A percentile compares a stretch with the other conserved stretches of the same genome.
Conservation (phyloP, 1,140 invertebrate species). For the Pomacea maculata region DNA sequence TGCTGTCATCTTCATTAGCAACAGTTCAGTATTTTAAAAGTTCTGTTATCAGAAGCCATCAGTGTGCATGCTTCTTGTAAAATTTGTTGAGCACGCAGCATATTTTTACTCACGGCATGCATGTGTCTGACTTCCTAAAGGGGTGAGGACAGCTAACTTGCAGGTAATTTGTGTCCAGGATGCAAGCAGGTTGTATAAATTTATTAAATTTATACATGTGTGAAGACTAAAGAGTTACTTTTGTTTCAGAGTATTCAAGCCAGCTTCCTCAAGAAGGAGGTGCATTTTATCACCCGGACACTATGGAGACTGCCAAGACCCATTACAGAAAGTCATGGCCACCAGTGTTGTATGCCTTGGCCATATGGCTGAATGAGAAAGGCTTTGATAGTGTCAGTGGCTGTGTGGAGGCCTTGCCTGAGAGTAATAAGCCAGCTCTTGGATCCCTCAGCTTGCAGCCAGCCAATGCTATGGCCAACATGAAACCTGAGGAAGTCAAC, state of each 20-base stretch:
- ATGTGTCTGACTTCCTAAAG: too few relatives aligned
- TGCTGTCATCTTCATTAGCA: too few relatives aligned
- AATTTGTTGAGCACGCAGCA: too few relatives aligned
- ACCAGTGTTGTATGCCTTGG: constrained; percentile 90
- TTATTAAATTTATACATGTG: too few relatives aligned
- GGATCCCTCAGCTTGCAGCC: constrained; percentile 29
- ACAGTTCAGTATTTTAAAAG: too few relatives aligned
- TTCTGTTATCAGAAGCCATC: too few relatives aligned
- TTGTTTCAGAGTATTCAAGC: constrained; percentile 82
- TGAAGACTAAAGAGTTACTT: too few relatives aligned
- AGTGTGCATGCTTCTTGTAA: too few relatives aligned
- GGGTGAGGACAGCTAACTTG: too few relatives aligned
- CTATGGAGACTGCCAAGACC: constrained; percentile 88
- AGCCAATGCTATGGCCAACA: constrained; percentile 57
- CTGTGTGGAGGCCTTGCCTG: constrained; percentile 30
- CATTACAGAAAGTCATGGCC: constrained; percentile 95
- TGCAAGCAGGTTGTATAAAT: too few relatives aligned
- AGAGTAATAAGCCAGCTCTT: constrained; percentile 26
- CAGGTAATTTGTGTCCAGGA: too few relatives aligned
- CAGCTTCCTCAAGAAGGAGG: constrained; percentile 95
- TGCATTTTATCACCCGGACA: constrained; percentile 96
- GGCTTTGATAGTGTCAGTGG: constrained; percentile 61
- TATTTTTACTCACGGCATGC: too few relatives aligned
- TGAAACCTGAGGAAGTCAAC: constrained; percentile 58
- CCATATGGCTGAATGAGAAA: constrained; percentile 81